Evolutionary conservation across 2,888 invertebrate species (phyloP).

Genomic region (Cybosia mesomella): DNA sequence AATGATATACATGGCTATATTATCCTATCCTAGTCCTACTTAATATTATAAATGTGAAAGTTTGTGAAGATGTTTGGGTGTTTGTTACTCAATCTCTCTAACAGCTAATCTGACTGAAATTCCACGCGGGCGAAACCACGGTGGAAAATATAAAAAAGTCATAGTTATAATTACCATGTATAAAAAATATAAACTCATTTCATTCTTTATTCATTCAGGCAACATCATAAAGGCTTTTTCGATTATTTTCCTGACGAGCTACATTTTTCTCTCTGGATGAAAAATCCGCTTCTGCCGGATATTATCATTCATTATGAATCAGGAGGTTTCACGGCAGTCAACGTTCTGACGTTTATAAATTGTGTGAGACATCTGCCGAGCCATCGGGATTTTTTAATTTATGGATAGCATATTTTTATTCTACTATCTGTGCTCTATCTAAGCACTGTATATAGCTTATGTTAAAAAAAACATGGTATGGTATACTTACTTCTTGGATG

Average conservation of each 20-base stretch:
- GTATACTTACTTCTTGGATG: too few species aligned
- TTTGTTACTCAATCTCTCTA: too few species aligned
- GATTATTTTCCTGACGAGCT: slow-evolving; percentile 38
- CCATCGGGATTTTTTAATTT: slow-evolving; percentile 38
- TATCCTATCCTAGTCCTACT: too few species aligned
- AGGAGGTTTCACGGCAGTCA: slow-evolving; percentile 65
- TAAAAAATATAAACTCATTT: slow-evolving; percentile 6
- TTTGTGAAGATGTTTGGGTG: too few species aligned
- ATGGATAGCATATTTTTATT: slow-evolving; percentile 29
- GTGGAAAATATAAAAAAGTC: too few species aligned
- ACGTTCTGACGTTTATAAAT: slow-evolving; percentile 73
- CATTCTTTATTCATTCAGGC: neutral
- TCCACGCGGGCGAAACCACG: too few species aligned
- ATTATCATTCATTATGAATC: slow-evolving; percentile 86
- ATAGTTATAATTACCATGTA: neutral
- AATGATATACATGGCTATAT: too few species aligned
- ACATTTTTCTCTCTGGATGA: slow-evolving; percentile 77
- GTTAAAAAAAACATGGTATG: too few species aligned
- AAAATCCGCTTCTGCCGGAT: slow-evolving; percentile 81
- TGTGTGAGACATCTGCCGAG: slow-evolving; percentile 54
- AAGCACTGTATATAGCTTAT: neutral
- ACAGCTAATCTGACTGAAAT: too few species aligned
- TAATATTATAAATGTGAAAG: too few species aligned
- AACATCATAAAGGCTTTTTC: slow-evolving; percentile 71
- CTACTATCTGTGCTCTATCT: neutral